Evolutionary conservation across 30 jellyfish, hydroid and myxozoan genomes (phyloP).

Genomic region (Nemopilema nomurai): DNA sequence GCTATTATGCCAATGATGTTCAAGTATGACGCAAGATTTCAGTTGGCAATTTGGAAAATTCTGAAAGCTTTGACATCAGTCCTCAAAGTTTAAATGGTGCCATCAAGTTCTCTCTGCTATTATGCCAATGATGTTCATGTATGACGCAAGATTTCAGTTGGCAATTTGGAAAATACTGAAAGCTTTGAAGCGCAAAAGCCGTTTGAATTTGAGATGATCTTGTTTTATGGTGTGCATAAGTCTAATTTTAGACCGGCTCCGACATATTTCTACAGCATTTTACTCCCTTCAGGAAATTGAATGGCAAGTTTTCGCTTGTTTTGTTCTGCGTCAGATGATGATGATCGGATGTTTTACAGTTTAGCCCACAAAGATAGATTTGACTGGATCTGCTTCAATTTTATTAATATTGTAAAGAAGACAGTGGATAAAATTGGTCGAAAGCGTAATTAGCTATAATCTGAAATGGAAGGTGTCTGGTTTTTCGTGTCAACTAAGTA

Average conservation of each 20-base stretch:
- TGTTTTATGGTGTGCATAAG: neutral
- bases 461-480: neutral
- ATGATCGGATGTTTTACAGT: neutral
- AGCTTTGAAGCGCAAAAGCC: neutral
- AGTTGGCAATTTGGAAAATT: no score
- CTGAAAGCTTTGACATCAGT: no score
- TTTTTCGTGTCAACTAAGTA: neutral
- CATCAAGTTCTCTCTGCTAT: no score
- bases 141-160: no score
- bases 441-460: neutral
- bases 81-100: no score
- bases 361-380: neutral
- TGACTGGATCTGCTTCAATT: neutral
- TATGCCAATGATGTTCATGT: no score
- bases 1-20: no score
- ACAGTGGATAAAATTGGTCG: neutral
- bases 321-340: no score
- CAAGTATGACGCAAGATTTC: no score
- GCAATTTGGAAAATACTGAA: no score
- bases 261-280: no score
- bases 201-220: neutral
- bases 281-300: neutral
- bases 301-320: neutral
- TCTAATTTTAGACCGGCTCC: neutral
- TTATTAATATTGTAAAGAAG: neutral